Conservation (phyloP, 2,797 vertebrate species). For the Alcedo atthis region DNA sequence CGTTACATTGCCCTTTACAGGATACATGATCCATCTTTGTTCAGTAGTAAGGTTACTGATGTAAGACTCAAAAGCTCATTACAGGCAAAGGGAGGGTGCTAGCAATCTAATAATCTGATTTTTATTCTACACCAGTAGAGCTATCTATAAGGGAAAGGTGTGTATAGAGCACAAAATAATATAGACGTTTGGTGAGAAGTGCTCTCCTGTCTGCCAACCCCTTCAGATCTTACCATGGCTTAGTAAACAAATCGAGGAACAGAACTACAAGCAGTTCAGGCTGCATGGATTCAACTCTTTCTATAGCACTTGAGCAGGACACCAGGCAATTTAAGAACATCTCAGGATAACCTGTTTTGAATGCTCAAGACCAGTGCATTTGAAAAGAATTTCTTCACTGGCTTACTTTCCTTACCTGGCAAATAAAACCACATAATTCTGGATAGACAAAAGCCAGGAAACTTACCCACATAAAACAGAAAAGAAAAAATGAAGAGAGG, state of each 20-base stretch:
- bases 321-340: neutral
- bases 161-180: neutral
- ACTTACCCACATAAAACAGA: neutral
- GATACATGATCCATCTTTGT: neutral
- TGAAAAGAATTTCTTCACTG: neutral
- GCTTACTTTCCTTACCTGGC: neutral
- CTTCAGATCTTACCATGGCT: neutral
- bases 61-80: neutral
- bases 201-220: neutral
- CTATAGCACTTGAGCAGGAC: neutral
- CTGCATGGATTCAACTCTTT: neutral
- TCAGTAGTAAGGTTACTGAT: neutral
- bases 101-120: neutral
- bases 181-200: neutral
- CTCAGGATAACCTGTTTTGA: neutral
- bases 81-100: neutral
- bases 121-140: neutral
- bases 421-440: neutral
- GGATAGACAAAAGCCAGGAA: neutral
- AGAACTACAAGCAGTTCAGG: neutral
- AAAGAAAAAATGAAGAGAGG: neutral
- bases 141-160: neutral
- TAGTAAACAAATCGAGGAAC: neutral
- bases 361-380: neutral
- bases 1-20: neutral